Conservation (phyloP, 2,797 vertebrate genomes). For the Phoeniculus purpureus region DNA sequence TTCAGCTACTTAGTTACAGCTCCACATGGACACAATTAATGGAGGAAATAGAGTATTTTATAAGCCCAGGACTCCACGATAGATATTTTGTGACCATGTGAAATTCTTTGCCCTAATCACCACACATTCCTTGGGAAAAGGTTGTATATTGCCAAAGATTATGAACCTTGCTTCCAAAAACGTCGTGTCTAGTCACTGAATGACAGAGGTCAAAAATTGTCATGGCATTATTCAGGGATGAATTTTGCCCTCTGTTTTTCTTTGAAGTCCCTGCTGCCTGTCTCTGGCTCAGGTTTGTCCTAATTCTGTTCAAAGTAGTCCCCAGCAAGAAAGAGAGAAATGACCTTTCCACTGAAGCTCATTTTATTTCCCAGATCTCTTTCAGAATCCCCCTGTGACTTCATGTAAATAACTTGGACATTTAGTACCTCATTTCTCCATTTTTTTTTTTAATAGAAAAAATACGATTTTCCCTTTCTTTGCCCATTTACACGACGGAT, state of each 20-base stretch:
- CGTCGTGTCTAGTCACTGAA: constrained; percentile 68
- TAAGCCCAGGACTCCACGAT: constrained; percentile 76
- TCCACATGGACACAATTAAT: constrained; percentile 83
- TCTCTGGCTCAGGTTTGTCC: not conserved
- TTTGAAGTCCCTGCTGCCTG: not conserved
- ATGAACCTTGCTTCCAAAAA: constrained; percentile 57
- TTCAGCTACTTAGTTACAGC: constrained; percentile 83
- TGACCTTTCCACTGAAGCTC: constrained; percentile 1
- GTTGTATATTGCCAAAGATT: constrained; percentile 60
- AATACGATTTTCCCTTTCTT: not conserved
- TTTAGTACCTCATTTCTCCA: not conserved
- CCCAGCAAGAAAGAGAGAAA: not conserved
- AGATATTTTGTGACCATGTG: constrained; percentile 77
- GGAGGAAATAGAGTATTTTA: constrained; percentile 84
- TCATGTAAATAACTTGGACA: not conserved
- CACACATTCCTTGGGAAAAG: constrained; percentile 71
- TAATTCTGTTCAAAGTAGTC: not conserved
- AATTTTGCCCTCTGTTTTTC: constrained; percentile 21
- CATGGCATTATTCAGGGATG: not conserved
- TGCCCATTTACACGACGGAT: not conserved
- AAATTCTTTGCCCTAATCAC: constrained; percentile 82
- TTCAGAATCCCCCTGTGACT: not conserved
- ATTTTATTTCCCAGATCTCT: constrained; percentile 14
- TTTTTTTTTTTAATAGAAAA: not conserved
- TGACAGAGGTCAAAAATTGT: constrained; percentile 38